A percentile compares a stretch with the other conserved stretches of the same genome.
phyloP scores from a whole-genome alignment of 2,888 invertebrate species.

The Lamellibrachia columna region DNA sequence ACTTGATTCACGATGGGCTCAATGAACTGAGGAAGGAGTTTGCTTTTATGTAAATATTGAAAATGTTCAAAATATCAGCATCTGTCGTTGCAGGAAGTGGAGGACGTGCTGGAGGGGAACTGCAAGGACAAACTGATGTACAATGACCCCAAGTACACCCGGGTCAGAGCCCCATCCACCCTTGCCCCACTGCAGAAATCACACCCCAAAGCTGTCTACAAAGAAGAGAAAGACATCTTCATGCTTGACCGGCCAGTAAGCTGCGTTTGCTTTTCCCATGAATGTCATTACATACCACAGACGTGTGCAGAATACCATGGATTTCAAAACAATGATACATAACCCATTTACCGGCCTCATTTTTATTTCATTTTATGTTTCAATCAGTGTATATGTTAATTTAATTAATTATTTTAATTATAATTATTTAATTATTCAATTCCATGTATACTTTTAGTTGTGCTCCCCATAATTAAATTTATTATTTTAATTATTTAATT shows the following conservation, averaged over 20 bases:
- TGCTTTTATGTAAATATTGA: too few species aligned
- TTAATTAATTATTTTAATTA: too few species aligned
- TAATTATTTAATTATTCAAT: too few species aligned
- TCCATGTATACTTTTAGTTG: too few species aligned
- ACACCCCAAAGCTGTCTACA: conserved; percentile 45
- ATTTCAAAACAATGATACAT: too few species aligned
- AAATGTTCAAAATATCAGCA: conserved; percentile 28
- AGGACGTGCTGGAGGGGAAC: conserved; percentile 29
- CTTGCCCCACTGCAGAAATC: conserved; percentile 42
- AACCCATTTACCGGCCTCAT: too few species aligned
- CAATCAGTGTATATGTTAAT: too few species aligned
- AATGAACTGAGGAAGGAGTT: too few species aligned
- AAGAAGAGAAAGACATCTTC: conserved; percentile 58
- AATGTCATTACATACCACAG: neutral
- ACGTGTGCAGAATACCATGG: neutral
- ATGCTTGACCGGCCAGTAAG: conserved; percentile 31
- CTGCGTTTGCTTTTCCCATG: neutral
- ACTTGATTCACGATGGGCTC: too few species aligned
- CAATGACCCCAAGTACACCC: conserved; percentile 34
- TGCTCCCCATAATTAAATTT: too few species aligned
- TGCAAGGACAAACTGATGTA: conserved; percentile 52
- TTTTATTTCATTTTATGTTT: too few species aligned
- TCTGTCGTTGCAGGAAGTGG: conserved; percentile 42
- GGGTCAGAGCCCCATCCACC: conserved; percentile 30
- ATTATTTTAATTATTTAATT: too few species aligned